Conservation (phyloP, 1,140 invertebrate species). For the Neomicropteryx cornuta region DNA sequence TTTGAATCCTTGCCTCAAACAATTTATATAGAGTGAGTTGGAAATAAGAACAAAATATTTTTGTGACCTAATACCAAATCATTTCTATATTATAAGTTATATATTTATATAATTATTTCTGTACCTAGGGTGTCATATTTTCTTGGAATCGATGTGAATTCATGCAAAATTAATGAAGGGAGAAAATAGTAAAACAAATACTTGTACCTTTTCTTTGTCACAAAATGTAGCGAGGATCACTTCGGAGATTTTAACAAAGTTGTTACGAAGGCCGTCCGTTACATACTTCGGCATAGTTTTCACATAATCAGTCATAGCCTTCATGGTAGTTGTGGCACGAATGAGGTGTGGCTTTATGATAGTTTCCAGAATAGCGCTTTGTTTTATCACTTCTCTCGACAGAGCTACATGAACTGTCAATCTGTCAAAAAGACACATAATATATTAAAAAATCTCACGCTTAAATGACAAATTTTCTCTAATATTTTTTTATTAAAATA, state of each 20-base stretch:
- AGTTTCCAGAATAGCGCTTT: conserved; percentile 28
- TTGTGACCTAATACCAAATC: no score
- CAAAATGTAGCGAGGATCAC: conserved; percentile 24
- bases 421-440: conserved; percentile 18
- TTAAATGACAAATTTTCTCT: no score
- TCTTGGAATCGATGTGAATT: neutral
- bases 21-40: no score
- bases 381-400: conserved; percentile 32
- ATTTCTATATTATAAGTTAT: no score
- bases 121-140: no score
- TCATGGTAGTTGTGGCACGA: conserved; percentile 19
- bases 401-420: conserved; percentile 33
- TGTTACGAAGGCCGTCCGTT: conserved; percentile 16
- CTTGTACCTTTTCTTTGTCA: conserved; percentile 34
- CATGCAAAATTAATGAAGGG: neutral
- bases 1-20: no score
- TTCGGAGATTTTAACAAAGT: conserved; percentile 22
- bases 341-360: conserved; percentile 28
- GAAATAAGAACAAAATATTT: no score
- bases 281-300: conserved; percentile 17
- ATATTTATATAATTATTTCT: no score
- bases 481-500: neutral
- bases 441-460: neutral
- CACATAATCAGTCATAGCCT: conserved; percentile 24
- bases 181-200: no score